Percentiles rank a stretch among this genome's conserved stretches.
Evolutionary conservation across 2,797 vertebrate species (phyloP).

Genomic region (Bradypodion ventrale): DNA sequence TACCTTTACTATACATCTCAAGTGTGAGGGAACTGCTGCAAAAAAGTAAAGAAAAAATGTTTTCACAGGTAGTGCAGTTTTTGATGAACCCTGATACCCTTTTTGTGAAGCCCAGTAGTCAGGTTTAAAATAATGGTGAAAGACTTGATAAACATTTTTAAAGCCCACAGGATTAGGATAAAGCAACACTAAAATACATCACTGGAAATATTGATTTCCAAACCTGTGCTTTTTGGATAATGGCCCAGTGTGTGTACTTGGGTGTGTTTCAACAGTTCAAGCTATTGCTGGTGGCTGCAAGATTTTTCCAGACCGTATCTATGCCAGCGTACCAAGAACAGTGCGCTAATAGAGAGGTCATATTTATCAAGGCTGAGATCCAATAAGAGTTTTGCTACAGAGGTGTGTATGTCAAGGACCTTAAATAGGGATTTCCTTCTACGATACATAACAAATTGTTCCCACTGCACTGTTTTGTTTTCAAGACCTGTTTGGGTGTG

Average conservation of each 20-base stretch:
- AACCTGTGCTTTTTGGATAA: background rate
- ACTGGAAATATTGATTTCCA: background rate
- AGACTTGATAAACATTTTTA: background rate
- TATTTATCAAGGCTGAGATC: background rate
- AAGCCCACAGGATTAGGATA: background rate
- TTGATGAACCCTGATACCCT: background rate
- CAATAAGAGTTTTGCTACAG: background rate
- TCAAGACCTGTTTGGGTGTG: background rate
- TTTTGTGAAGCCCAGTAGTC: background rate
- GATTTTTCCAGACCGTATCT: background rate
- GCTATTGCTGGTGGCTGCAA: background rate
- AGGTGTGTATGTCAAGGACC: background rate
- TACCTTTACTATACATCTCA: too few relatives aligned
- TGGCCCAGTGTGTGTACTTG: background rate
- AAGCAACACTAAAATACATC: background rate
- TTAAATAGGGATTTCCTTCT: background rate
- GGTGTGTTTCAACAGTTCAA: background rate
- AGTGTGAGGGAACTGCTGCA: background rate
- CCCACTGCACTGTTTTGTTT: background rate
- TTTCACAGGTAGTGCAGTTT: background rate
- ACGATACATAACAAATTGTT: conserved; percentile 21
- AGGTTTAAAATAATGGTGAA: background rate
- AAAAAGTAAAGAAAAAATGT: background rate
- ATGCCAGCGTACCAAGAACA: background rate
- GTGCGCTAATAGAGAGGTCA: background rate